phyloP scores from a whole-genome alignment of 1,140 invertebrate genomes.

The Cyrtorhinus lividipennis region DNA sequence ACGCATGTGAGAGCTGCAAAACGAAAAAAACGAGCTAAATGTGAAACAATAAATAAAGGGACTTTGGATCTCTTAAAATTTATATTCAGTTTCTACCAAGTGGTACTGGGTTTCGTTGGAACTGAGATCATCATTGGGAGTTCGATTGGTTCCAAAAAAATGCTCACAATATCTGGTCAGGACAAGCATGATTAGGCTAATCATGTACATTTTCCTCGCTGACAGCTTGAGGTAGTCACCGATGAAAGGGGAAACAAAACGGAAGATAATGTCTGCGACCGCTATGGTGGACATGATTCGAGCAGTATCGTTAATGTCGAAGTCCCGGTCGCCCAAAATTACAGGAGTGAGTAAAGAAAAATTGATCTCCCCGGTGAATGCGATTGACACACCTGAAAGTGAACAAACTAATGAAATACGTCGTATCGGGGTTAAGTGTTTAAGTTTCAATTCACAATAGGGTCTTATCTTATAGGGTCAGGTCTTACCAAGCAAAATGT shows the following conservation, averaged over 20 bases:
- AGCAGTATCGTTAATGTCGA: constrained; percentile 33
- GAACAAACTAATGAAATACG: too few relatives aligned
- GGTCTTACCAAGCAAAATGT: constrained; percentile 18
- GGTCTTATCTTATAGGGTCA: too few relatives aligned
- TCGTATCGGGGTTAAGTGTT: too few relatives aligned
- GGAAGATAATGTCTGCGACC: constrained; percentile 22
- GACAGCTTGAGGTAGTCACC: constrained; percentile 46
- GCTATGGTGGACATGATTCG: constrained; percentile 23
- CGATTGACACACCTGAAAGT: constrained; percentile 36
- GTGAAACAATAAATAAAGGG: neutral
- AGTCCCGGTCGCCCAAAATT: constrained; percentile 44
- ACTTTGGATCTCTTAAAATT: too few relatives aligned
- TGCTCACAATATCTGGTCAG: constrained; percentile 43
- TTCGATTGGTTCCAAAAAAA: too few relatives aligned
- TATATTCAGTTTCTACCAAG: too few relatives aligned
- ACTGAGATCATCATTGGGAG: too few relatives aligned
- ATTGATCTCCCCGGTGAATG: constrained; percentile 50
- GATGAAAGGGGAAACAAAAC: constrained; percentile 41
- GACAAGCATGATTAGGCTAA: constrained; percentile 46
- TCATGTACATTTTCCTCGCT: constrained; percentile 48
- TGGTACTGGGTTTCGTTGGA: too few relatives aligned
- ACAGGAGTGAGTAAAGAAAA: constrained; percentile 49
- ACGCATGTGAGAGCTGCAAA: neutral
- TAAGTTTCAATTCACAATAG: too few relatives aligned
- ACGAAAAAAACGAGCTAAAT: neutral